Evolutionary conservation across 1,140 invertebrate species (phyloP).

Genomic region (Orius insidiosus): DNA sequence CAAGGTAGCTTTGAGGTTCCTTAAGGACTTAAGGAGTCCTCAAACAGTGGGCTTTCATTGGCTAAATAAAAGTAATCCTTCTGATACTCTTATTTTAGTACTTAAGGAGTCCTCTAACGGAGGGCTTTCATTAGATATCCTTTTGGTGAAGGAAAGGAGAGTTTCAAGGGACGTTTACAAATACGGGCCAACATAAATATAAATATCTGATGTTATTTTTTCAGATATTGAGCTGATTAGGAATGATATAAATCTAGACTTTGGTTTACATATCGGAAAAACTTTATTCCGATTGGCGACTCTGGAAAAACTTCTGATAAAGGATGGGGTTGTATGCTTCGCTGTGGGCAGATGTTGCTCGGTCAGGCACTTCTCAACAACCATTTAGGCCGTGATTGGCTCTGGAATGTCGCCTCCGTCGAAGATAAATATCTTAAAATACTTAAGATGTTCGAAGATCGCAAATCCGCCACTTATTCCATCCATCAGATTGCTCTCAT

Average conservation of each 20-base stretch:
- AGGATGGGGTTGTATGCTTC: constrained; percentile 98
- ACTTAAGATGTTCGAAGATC: constrained; percentile 80
- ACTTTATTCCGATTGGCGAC: constrained; percentile 76
- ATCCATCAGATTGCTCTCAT: constrained; percentile 96
- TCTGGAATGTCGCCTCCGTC: constrained; percentile 54
- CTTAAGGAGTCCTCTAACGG: too few relatives aligned
- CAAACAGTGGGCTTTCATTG: too few relatives aligned
- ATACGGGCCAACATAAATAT: too few relatives aligned
- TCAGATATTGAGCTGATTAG: constrained; percentile 66
- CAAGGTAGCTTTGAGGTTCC: too few relatives aligned
- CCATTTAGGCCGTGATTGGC: constrained; percentile 67
- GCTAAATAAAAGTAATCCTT: too few relatives aligned
- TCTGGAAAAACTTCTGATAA: constrained; percentile 71
- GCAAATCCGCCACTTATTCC: constrained; percentile 72
- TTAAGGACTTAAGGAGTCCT: too few relatives aligned
- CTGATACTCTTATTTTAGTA: too few relatives aligned
- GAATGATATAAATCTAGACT: constrained; percentile 65
- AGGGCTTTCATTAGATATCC: too few relatives aligned
- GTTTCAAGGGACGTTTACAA: too few relatives aligned
- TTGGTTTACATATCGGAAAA: constrained; percentile 91
- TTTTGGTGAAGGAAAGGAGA: too few relatives aligned
- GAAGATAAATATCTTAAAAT: constrained; percentile 73
- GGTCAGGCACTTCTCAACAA: constrained; percentile 71
- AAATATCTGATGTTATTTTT: too few relatives aligned
- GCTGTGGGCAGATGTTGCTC: constrained; percentile 97